These are phyloP conservation scores for Chironomus tentans DNA, from an alignment of 2,888 invertebrate species.

Conservation along the genomic window DNA sequence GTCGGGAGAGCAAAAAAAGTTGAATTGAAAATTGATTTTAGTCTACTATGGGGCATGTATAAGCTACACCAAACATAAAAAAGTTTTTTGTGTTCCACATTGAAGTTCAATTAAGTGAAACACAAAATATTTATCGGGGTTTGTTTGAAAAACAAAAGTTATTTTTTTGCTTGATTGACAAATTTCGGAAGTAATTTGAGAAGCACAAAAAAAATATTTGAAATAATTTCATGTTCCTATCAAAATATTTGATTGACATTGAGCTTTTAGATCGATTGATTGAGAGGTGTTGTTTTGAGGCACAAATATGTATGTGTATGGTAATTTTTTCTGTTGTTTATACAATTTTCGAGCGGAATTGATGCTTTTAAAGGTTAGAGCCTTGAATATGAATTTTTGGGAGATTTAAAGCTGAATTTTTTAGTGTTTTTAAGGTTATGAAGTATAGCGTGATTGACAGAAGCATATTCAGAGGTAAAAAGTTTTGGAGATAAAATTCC, in stretches of 20 bases:
- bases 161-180: neutral
- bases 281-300: neutral
- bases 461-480: too few relatives aligned
- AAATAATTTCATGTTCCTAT: neutral
- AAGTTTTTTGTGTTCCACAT: neutral
- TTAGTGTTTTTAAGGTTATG: too few relatives aligned
- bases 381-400: too few relatives aligned
- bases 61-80: neutral
- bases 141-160: neutral
- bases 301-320: neutral
- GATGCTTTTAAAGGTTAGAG: too few relatives aligned
- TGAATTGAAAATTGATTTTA: neutral
- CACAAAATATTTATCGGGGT: neutral
- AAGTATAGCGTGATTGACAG: too few relatives aligned
- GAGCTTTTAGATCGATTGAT: neutral
- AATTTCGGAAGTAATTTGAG: conserved; percentile 2
- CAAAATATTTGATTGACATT: neutral
- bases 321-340: neutral
- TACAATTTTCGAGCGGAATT: neutral
- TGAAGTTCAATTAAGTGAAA: neutral
- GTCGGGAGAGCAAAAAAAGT: neutral
- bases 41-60: neutral
- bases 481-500: too few relatives aligned
- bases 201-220: neutral
- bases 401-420: too few relatives aligned